These are phyloP conservation scores for Apostichopus leukothele DNA, from an alignment of 53 echinoderm and acorn worm species.

Conservation along the genomic window DNA sequence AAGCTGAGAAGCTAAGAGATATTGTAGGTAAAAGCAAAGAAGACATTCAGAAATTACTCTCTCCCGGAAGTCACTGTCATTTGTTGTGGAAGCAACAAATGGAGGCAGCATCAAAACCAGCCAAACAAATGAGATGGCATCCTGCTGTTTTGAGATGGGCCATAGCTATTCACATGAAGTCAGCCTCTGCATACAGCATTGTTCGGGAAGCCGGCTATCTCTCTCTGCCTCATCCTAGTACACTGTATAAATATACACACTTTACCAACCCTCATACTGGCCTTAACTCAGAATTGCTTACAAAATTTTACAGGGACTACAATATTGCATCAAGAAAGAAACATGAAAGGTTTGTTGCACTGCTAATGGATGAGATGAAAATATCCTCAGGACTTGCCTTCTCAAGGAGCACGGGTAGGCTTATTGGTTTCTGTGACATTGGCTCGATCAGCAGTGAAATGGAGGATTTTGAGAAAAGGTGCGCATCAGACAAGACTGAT, in stretches of 20 bases:
- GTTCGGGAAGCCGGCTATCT: neutral
- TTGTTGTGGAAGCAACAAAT: neutral
- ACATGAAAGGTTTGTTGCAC: slow-evolving; percentile 3
- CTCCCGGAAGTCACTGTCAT: neutral
- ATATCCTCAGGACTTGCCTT: slow-evolving; percentile 12
- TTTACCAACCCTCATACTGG: slow-evolving; percentile 5
- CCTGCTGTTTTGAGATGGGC: slow-evolving; percentile 4
- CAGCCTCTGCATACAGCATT: neutral
- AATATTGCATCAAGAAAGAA: neutral
- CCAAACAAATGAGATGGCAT: slow-evolving; percentile 15
- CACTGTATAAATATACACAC: slow-evolving; percentile 24
- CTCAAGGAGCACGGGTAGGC: slow-evolving; percentile 10
- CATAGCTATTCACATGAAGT: slow-evolving; percentile 1
- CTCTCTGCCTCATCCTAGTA: neutral
- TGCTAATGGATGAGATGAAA: slow-evolving; percentile 33
- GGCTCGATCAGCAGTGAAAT: neutral
- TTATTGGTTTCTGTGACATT: slow-evolving; percentile 16
- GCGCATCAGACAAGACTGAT: slow-evolving; percentile 23
- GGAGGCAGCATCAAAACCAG: too few species aligned
- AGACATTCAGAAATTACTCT: neutral
- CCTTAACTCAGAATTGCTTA: neutral
- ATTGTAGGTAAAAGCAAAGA: neutral
- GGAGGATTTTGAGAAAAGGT: slow-evolving; percentile 4
- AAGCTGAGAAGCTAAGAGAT: neutral
- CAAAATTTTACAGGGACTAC: neutral